These are phyloP conservation scores for Lysandra bellargus DNA, from an alignment of 2,888 invertebrate genomes.

Conservation along the genomic window DNA sequence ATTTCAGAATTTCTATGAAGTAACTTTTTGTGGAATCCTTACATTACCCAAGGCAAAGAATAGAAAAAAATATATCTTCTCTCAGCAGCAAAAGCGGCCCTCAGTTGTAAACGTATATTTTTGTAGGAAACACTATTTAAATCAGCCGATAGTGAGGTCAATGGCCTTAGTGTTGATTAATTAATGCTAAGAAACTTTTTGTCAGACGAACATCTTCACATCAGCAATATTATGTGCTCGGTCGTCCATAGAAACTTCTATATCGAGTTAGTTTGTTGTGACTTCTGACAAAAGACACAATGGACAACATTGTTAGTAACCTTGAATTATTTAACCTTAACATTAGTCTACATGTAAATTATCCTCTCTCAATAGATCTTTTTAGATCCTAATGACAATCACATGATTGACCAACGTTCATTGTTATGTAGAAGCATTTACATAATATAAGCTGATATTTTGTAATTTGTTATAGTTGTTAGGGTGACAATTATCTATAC, in stretches of 20 bases:
- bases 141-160: background rate
- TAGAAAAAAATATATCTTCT: too few relatives aligned
- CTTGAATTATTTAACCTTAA: constrained; percentile 17
- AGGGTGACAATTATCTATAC: background rate
- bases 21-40: background rate
- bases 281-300: constrained; percentile 7
- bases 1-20: background rate
- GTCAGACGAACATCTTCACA: background rate
- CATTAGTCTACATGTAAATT: background rate
- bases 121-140: background rate
- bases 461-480: background rate
- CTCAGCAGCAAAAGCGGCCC: too few relatives aligned
- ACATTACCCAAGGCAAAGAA: too few relatives aligned
- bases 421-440: background rate
- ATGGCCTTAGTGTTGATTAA: background rate
- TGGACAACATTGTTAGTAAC: background rate
- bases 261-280: background rate
- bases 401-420: background rate
- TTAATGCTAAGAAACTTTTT: background rate
- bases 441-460: background rate
- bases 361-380: background rate
- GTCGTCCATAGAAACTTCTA: background rate
- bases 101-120: too few relatives aligned
- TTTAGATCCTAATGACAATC: background rate
- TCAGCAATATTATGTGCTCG: background rate